Evolutionary conservation across 2,888 invertebrate genomes (phyloP), one percentile per base, ranked within the genome.

Genomic region (Chrysolina americana): DNA sequence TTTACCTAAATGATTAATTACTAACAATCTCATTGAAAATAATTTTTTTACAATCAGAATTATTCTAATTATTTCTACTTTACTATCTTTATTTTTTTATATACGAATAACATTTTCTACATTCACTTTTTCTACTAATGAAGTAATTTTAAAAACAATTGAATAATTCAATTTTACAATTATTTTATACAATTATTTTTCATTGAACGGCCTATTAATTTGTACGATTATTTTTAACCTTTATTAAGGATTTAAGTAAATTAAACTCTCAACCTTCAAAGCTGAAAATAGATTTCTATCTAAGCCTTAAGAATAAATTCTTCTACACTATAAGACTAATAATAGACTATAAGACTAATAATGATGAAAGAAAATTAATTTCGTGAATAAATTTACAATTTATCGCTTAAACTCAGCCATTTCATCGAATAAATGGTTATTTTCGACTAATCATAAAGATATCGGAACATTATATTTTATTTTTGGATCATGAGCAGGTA

Each of bases 401-500:
- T 91, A 91, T 89, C 87, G 89, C 91, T 89, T 91, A 88, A 82
- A 47, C 80, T 92, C 91, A 91, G 91, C 90, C 91, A 92, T 90
- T 90, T 90, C 90, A 91, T 89, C 87, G 87, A 89, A 89, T 89
- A 92, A 92, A 90, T 93, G 93, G 89, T 85, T 93, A 85, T 92
- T 90, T 86, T 93, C 92, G 74, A 92, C 92, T 84, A 92, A 93
- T 89, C 94, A 94, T 90, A 94, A 94, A 89, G 92, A 94, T 90
- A 94, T 76, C 41, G 75, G 72, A 47, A 75, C 75, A 5, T 44
- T 94, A 89, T 94, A 94, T 88, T 92, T 94, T 88, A 89, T 92
- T 86, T 91, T 92, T 86, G 91, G 92, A 62, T 89, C 91, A 81
- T 94, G 93, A 90, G 86, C 93, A 2, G 93, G 93, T 78, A 91